Percentiles rank a stretch among this genome's conserved stretches.
Conservation (phyloP, 1,140 invertebrate genomes). For the Agraylea sexmaculata region DNA sequence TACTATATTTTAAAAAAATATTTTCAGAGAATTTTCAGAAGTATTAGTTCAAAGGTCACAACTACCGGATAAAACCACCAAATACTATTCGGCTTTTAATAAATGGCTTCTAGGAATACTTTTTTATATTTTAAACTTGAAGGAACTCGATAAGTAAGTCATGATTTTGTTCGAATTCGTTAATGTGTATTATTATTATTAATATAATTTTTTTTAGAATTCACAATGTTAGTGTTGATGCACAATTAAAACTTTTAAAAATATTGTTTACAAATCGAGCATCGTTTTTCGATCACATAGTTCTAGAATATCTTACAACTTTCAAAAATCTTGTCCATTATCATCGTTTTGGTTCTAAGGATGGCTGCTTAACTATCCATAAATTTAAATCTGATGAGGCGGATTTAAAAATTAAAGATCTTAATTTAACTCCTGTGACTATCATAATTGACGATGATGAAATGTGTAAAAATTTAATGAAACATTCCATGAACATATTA, state of each 20-base stretch:
- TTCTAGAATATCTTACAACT: conserved; percentile 34
- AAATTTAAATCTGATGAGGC: conserved; percentile 34
- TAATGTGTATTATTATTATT: conserved; percentile 9
- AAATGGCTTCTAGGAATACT: conserved; percentile 43
- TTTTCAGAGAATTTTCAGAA: conserved; percentile 37
- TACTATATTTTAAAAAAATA: conserved; percentile 4
- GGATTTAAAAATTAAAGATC: conserved; percentile 30
- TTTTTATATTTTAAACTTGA: conserved; percentile 42
- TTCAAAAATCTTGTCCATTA: conserved; percentile 32
- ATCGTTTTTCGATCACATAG: conserved; percentile 35
- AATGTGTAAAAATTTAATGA: conserved; percentile 29
- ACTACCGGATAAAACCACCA: conserved; percentile 30
- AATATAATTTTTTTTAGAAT: conserved; percentile 29
- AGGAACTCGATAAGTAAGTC: conserved; percentile 34
- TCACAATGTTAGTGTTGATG: conserved; percentile 36
- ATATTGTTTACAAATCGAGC: conserved; percentile 37
- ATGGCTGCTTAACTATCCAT: conserved; percentile 23
- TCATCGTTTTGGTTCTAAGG: too few relatives aligned
- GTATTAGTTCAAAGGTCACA: conserved; percentile 36
- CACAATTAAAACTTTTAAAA: conserved; percentile 40
- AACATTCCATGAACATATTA: conserved; percentile 16
- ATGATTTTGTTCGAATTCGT: conserved; percentile 7
- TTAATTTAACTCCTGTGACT: conserved; percentile 37
- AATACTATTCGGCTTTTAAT: conserved; percentile 41
- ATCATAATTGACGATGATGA: conserved; percentile 27